Evolutionary conservation across 2,888 invertebrate genomes (phyloP), one percentile per base, ranked within the genome.

Genomic region (Laspeyria flexula): DNA sequence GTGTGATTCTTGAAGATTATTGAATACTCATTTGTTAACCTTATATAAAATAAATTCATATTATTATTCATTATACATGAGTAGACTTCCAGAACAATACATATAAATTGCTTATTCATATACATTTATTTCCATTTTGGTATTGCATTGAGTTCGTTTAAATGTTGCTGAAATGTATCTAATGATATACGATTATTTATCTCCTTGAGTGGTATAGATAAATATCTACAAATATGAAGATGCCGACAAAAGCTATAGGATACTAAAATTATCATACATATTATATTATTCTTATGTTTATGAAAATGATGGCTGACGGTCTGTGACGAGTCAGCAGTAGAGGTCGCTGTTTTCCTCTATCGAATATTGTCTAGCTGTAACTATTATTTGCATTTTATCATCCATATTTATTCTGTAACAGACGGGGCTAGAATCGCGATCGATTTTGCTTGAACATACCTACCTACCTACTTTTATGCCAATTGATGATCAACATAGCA

Each of bases 231-330:
- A 46, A 56, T 34, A 65, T 62, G 49, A 65, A 61, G 46, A 49
- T 42, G 49, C 68, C 52, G 56, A 59, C 65, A 65, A 65, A 59
- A 56, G 56, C 51, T 51, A 61, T 59, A 18, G 60, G 51, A 46
- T 53, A 65, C 55, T 61, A 60, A 71, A 63, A 72, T 75, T 75
- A 75, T 42, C 70, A 72, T 73, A 75, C n/a, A n/a, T n/a, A n/a
- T n/a, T n/a, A 73, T 65, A 60, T 67, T 64, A 65, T 65, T 61
- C 56, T 67, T 66, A 65, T 56, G 61, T 59, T 68, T 61, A 74
- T 71, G 66, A 71, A 74, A 68, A 70, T 68, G 58, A 69, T 65
- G 42, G 51, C 35, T 53, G 44, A 62, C 59, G 42, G 52, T 39
- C 56, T 38, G 33, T 59, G 60, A 54, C 53, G 57, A 66, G 53